Base-by-base conservation (phyloP, 35 echinoderm and acorn worm species). In the Heliocidaris erythrogramma region DNA sequence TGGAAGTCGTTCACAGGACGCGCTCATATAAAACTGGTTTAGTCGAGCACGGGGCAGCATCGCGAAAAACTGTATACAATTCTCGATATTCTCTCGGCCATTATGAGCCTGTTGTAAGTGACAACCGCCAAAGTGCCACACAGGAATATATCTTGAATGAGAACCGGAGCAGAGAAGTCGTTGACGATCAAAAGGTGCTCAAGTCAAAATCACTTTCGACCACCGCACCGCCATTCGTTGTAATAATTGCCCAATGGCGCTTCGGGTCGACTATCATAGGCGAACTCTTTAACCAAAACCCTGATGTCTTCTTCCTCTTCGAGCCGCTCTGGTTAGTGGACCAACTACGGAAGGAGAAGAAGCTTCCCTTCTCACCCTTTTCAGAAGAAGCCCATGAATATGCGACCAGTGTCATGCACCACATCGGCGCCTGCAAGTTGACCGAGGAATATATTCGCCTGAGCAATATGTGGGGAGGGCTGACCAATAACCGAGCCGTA, bases 281-380 rank as follows among this genome's bases (percentile, higher is more conserved):
- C 4, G 96, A 98, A 94, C 94, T 98, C 21, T 95, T 98, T 9
- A 97, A 97, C 86, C 97, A 98, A 88, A 98, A 96, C 59, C 52
- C 30, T 2, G 53, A 98, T 49, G 32, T 97, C 31, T 97, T 98
- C 85, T 98, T 91, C 35, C 94, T 98, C 24, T 98, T 98, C 93
- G 97, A 98, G 92, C 97, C 97, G 13, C 49, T 92, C 3, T 92
- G 49, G 49, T 30, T 92, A 14, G 16, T 92, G 9, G 91, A 92
- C 29, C 3, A 2, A 17, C 31, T 92, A 5, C 17, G 91, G 21
- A 13, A 6, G 12, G 0, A 32, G 32, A 35, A 13, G 1, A 5
- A 6, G 18, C 87, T 89, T 24, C 87, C 87, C 2, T 47, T 13
- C 4, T 32, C 31, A 13, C 47, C 47, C 11, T 47, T 48, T 13